Evolutionary conservation across 1,140 invertebrate genomes (phyloP), one percentile per base, ranked within the genome.

Genomic region (Globodera ellingtonae): DNA sequence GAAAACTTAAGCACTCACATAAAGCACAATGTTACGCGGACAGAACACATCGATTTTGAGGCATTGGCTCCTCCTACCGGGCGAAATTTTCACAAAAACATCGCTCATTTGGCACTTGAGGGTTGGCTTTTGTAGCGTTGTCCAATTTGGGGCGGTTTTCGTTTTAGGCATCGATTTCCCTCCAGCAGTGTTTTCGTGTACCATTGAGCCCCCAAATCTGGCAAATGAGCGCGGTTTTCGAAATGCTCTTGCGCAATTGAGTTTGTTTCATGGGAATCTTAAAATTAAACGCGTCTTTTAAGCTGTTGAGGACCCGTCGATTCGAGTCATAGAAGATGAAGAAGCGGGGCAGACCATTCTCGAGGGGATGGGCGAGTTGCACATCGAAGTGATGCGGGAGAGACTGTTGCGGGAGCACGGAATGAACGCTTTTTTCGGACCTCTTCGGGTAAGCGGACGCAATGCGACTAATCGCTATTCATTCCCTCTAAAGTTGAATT

Each of bases 111-210:
- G 72, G 72, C 50, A 52, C 62, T 74, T 35, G 67, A 70, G 62
- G 50, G 62, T 74, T 52, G 35, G 15, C 50, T 66, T 52, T 52
- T 62, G 6, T 73, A n/a, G 3, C 3, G 8, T 21, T 70, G 44
- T 8, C 44, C 66, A 52, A 44, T 13, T 18, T 62, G 44, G 6
- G 44, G n/a, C 35, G 15, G 44, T 9, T 35, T 52, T 93, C 91
- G 85, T 91, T 84, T 91, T 84, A 81, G 93, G 93, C 15, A 91
- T 94, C 3, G 91, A 92, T 69, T 90, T 95, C 79, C 95, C 95
- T 0, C 94, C 96, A 86, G 95, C 97, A 1, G 97, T 99, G 0
- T 98, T 98, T 90, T 96, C 97, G 87, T 98, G 97, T 90, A 95
- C 95, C 0, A 94, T 99, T 74, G 97, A 99, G 91, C 93, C 96